Base-by-base conservation (phyloP, 2,797 vertebrate species). In the Strix occidentalis region DNA sequence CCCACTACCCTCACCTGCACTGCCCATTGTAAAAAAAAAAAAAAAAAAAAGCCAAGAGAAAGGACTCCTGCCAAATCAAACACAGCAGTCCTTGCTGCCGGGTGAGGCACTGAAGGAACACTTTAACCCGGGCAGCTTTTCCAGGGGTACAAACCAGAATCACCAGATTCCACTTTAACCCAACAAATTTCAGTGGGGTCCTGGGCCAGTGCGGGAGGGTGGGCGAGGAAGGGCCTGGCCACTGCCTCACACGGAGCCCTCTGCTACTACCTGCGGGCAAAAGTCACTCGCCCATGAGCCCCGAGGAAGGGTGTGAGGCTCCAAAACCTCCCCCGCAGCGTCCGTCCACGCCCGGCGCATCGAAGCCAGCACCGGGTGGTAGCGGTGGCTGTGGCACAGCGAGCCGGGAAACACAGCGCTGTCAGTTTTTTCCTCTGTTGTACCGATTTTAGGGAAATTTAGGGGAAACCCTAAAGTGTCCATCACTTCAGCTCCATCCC, bases 311-410 rank as follows among this genome's bases (percentile, higher is more conserved):
- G 20, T 11, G 65, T 3, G 4, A 57, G 63, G 4, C 14, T 72
- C 35, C 13, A 3, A 54, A 89, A 11, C 25, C 66, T 61, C 29
- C 14, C 57, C 8, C 6, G 41, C 86, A 75, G 53, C 7, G 4
- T 46, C 89, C 3, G 0, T 4, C 63, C 0, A 3, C 1, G 5
- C 61, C 64, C 87, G 63, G 77, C 4, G 2, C 80, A 10, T 1
- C 0, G 5, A 13, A 15, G 45, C 9, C 81, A 33, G 53, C 45
- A 28, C 31, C 3, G 4, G 60, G 74, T 2, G 4, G 8, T 23
- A 56, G 54, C 12, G 0, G 37, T 4, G 41, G 39, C 77, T 20
- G 46, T 2, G 41, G 39, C 46, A 70, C 16, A 5, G 16, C 0
- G 5, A 68, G 60, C 31, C 0, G 1, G 57, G 25, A 68, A 63